These are phyloP conservation scores for Microtus montanus DNA, from an alignment of 2,113 vertebrate genomes.

Conservation along the genomic window DNA sequence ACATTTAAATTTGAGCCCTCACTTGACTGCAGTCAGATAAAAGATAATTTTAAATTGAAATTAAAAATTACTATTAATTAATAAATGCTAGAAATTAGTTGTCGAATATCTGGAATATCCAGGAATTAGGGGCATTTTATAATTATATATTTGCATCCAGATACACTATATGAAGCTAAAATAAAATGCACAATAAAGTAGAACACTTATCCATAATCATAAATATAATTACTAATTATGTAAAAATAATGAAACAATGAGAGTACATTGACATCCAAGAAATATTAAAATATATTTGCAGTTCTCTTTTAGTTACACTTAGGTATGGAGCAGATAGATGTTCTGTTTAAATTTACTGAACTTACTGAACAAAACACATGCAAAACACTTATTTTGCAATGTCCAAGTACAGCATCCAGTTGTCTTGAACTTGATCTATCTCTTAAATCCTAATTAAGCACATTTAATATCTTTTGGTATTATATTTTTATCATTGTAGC, in stretches of 20 bases:
- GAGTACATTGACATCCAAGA: not conserved
- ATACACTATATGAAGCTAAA: not conserved
- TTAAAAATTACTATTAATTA: not conserved
- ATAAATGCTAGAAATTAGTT: not conserved
- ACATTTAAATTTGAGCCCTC: not conserved
- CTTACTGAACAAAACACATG: not conserved
- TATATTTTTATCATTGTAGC: not conserved
- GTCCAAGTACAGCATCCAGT: not conserved
- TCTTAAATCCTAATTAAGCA: not conserved
- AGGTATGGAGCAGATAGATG: no score
- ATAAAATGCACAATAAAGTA: not conserved
- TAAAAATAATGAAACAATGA: not conserved
- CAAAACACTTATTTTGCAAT: no score
- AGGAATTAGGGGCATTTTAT: not conserved
- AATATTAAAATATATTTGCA: not conserved
- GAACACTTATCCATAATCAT: no score
- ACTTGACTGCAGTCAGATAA: not conserved
- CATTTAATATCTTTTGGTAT: not conserved
- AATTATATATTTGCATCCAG: not conserved
- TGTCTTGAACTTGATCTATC: not conserved
- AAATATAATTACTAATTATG: not conserved
- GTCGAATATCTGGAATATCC: not conserved
- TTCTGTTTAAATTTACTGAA: not conserved
- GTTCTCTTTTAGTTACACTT: not conserved
- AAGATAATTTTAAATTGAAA: not conserved